These are phyloP conservation scores for Salvelinus sp. DNA, from an alignment of 2,113 vertebrate genomes.

Conservation along the genomic window DNA sequence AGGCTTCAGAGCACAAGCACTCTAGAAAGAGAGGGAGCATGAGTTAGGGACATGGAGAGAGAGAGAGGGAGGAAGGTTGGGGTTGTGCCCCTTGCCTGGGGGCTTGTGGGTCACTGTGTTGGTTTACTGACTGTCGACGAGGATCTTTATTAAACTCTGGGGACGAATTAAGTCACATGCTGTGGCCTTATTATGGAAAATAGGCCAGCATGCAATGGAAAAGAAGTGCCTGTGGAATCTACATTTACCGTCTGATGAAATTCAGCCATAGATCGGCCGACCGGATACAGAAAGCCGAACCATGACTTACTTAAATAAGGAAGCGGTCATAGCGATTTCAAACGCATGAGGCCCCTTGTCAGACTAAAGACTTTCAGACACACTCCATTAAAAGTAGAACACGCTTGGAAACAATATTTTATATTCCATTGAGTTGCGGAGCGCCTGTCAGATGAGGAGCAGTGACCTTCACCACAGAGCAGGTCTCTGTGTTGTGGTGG, in stretches of 20 bases:
- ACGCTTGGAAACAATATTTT: conserved; percentile 65
- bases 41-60: not conserved
- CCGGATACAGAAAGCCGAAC: conserved; percentile 31
- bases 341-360: conserved; percentile 66
- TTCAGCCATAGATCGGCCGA: conserved; percentile 28
- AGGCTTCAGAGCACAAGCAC: conserved; percentile 34
- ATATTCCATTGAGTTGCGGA: conserved; percentile 41
- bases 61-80: conserved; percentile 41
- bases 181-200: conserved; percentile 72
- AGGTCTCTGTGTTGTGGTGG: conserved; percentile 2
- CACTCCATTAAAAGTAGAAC: conserved; percentile 66
- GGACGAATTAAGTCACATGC: conserved; percentile 72
- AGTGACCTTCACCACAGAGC: conserved; percentile 12
- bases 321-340: conserved; percentile 64
- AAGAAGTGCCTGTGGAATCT: conserved; percentile 49
- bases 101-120: conserved; percentile 68
- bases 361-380: conserved; percentile 60
- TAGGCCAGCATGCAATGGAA: conserved; percentile 42
- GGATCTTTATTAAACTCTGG: conserved; percentile 78
- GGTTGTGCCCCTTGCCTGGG: conserved; percentile 62
- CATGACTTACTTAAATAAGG: conserved; percentile 49
- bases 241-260: conserved; percentile 26
- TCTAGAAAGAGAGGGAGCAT: conserved; percentile 3
- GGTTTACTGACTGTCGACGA: conserved; percentile 73
- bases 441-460: not conserved